A percentile compares a stretch with the other conserved stretches of the same genome.
These are phyloP conservation scores for Phrynocephalus versicolor DNA, from an alignment of 2,113 vertebrate species.

Conservation along the genomic window DNA sequence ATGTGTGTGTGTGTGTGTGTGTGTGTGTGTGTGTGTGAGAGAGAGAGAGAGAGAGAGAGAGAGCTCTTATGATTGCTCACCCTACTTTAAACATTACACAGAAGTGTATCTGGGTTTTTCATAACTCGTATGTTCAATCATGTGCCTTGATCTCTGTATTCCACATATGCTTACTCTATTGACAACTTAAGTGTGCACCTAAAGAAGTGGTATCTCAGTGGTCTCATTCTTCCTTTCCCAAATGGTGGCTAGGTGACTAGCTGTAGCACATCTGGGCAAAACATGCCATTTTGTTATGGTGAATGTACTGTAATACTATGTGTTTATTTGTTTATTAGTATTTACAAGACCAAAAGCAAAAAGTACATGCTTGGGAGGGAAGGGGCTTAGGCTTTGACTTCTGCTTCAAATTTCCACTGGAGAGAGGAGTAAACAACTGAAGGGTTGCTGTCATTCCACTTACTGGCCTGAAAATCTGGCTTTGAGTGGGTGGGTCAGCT, in stretches of 20 bases:
- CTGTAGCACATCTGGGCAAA: neutral
- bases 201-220: neutral
- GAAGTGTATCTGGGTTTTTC: neutral
- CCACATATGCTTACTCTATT: neutral
- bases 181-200: neutral
- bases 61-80: too few species aligned
- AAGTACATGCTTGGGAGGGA: neutral
- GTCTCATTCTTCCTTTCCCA: neutral
- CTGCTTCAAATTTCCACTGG: conserved; percentile 48
- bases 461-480: conserved; percentile 41
- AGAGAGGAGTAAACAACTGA: conserved; percentile 28
- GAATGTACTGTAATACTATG: neutral
- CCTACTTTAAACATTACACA: too few species aligned
- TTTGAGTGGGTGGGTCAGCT: conserved; percentile 60
- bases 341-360: neutral
- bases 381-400: conserved; percentile 36
- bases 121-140: neutral
- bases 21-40: too few species aligned
- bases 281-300: neutral
- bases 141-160: neutral
- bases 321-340: neutral
- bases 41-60: too few species aligned
- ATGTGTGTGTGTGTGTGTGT: too few species aligned
- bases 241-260: neutral
- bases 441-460: neutral